Conservation (phyloP, 2,113 vertebrate species). For the Martes martes region DNA sequence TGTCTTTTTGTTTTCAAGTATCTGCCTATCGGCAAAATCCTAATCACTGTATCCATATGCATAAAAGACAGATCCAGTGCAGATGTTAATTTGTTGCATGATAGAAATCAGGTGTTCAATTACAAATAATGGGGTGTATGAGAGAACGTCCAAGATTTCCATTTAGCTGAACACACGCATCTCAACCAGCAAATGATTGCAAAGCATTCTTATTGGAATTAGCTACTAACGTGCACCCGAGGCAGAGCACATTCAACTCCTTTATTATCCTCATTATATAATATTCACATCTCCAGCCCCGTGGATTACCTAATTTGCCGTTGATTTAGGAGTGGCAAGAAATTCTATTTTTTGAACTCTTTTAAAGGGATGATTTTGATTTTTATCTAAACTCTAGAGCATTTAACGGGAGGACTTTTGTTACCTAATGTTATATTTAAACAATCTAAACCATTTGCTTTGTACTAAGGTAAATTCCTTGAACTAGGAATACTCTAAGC, state of each 20-base stretch:
- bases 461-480: constrained; percentile 9
- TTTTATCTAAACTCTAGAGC: constrained; percentile 25
- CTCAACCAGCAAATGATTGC: constrained; percentile 65
- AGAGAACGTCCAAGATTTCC: constrained; percentile 59
- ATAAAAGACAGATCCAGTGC: constrained; percentile 70
- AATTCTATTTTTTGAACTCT: constrained; percentile 47
- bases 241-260: constrained; percentile 40
- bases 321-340: constrained; percentile 18
- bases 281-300: constrained; percentile 61
- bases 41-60: constrained; percentile 79
- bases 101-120: constrained; percentile 84
- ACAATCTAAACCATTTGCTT: constrained; percentile 41
- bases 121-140: constrained; percentile 78
- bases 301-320: constrained; percentile 56
- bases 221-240: constrained; percentile 46
- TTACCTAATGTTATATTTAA: constrained; percentile 52
- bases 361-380: constrained; percentile 45
- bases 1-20: constrained; percentile 80
- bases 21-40: constrained; percentile 75
- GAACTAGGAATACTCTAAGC: background rate
- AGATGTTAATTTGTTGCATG: constrained; percentile 82
- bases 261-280: constrained; percentile 76
- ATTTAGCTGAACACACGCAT: constrained; percentile 70
- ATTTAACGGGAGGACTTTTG: constrained; percentile 13
- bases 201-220: constrained; percentile 61